phyloP scores from a whole-genome alignment of 2,888 invertebrate genomes.

The Trichogramma dendrolimi region DNA sequence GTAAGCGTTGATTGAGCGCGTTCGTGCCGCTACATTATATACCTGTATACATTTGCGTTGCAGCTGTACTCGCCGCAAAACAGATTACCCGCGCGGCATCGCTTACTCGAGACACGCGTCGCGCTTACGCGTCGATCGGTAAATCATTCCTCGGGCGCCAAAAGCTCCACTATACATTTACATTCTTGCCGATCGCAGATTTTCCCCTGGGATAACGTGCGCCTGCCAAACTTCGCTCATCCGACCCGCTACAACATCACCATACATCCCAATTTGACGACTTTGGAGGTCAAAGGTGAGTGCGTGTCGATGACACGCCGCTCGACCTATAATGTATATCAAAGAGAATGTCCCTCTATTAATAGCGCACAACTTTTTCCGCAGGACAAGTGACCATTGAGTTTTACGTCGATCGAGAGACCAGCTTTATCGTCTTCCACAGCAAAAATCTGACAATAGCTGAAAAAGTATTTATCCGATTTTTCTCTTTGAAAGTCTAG shows the following conservation, averaged over 20 bases:
- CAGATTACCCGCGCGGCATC: no score
- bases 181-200: slow-evolving; percentile 51
- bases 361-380: slow-evolving; percentile 31
- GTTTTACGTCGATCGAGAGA: slow-evolving; percentile 76
- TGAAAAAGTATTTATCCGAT: slow-evolving; percentile 60
- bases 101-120: no score
- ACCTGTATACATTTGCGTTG: no score
- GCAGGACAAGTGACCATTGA: slow-evolving; percentile 82
- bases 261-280: slow-evolving; percentile 89
- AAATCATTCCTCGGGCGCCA: no score
- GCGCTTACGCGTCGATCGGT: no score
- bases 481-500: background rate
- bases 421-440: slow-evolving; percentile 78
- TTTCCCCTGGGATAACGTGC: slow-evolving; percentile 73
- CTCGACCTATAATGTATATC: background rate
- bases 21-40: no score
- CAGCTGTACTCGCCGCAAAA: no score
- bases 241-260: slow-evolving; percentile 84
- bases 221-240: slow-evolving; percentile 73
- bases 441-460: slow-evolving; percentile 81
- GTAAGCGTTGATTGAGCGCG: no score
- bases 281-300: slow-evolving; percentile 80
- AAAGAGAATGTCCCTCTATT: background rate
- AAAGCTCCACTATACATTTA: no score
- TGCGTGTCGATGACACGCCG: background rate